Conservation (phyloP, 2,888 invertebrate genomes). For the Drosophila pegasa region DNA sequence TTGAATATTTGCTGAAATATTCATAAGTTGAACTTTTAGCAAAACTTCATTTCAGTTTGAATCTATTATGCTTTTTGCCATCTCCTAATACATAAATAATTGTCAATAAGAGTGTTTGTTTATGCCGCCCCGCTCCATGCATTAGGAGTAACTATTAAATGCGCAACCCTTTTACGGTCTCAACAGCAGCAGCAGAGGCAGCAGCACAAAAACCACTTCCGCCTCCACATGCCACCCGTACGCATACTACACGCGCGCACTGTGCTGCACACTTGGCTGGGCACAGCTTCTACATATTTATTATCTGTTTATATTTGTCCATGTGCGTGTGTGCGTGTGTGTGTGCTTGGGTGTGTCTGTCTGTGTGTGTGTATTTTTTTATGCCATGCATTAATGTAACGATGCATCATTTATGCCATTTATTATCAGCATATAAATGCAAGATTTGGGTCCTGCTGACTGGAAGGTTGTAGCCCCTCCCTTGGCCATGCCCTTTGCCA, state of each 20-base stretch:
- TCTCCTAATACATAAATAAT: slow-evolving; percentile 31
- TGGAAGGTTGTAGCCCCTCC: slow-evolving; percentile 24
- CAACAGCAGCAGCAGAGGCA: not conserved
- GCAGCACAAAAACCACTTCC: slow-evolving; percentile 30
- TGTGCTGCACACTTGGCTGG: slow-evolving; percentile 54
- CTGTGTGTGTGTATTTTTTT: slow-evolving; percentile 48
- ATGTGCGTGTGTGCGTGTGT: slow-evolving; percentile 12
- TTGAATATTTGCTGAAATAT: slow-evolving; percentile 18
- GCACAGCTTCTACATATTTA: slow-evolving; percentile 62
- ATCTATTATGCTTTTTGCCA: slow-evolving; percentile 7
- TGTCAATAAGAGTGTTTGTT: slow-evolving; percentile 19
- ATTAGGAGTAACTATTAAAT: slow-evolving; percentile 18
- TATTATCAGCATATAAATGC: slow-evolving; percentile 77
- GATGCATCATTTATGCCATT: slow-evolving; percentile 81
- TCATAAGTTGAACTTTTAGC: slow-evolving; percentile 5
- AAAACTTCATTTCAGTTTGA: slow-evolving; percentile 2
- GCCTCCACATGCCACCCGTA: slow-evolving; percentile 12
- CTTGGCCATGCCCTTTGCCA: slow-evolving; percentile 6
- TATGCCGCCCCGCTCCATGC: slow-evolving; percentile 17
- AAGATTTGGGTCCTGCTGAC: slow-evolving; percentile 66
- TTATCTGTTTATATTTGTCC: slow-evolving; percentile 50
- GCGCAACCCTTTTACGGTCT: slow-evolving; percentile 15
- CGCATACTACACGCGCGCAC: slow-evolving; percentile 37
- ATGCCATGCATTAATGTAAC: slow-evolving; percentile 76
- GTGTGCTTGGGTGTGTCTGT: slow-evolving; percentile 12